Percentiles rank a stretch among this genome's conserved stretches.
Evolutionary conservation across 2,888 invertebrate species (phyloP).

Genomic region (Tanaodytes sp.): DNA sequence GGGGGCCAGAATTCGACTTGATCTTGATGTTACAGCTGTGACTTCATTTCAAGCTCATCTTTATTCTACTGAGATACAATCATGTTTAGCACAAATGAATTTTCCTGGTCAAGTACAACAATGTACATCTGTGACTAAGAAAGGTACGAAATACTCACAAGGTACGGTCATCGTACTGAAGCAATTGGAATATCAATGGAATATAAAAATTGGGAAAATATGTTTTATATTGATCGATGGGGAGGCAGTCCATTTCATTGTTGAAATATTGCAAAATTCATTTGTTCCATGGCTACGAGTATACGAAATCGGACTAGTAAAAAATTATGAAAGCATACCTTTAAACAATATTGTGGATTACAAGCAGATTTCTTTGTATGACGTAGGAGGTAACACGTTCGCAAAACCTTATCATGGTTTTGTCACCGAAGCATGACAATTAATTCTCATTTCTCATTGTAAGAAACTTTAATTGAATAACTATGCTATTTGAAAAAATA

Average conservation of each 20-base stretch:
- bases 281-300: not conserved
- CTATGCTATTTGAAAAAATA: too few relatives aligned
- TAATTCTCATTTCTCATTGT: not conserved
- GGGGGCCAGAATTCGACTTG: constrained; percentile 23
- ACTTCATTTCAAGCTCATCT: constrained; percentile 16
- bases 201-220: not conserved
- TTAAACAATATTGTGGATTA: constrained; percentile 4
- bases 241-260: not conserved
- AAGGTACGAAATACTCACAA: constrained; percentile 40
- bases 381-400: not conserved
- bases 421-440: constrained; percentile 1
- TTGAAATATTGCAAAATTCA: not conserved
- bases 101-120: constrained; percentile 7
- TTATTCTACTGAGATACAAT: constrained; percentile 20
- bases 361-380: constrained; percentile 12
- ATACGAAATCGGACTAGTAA: constrained; percentile 24
- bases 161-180: constrained; percentile 24
- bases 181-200: constrained; percentile 19
- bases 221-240: not conserved
- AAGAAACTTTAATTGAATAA: not conserved
- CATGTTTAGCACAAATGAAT: constrained; percentile 4
- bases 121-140: constrained; percentile 26
- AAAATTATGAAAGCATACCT: constrained; percentile 29
- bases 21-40: constrained; percentile 14
- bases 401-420: constrained; percentile 18